Conservation (phyloP, 2,797 vertebrate genomes). For the Merluccius polli region DNA sequence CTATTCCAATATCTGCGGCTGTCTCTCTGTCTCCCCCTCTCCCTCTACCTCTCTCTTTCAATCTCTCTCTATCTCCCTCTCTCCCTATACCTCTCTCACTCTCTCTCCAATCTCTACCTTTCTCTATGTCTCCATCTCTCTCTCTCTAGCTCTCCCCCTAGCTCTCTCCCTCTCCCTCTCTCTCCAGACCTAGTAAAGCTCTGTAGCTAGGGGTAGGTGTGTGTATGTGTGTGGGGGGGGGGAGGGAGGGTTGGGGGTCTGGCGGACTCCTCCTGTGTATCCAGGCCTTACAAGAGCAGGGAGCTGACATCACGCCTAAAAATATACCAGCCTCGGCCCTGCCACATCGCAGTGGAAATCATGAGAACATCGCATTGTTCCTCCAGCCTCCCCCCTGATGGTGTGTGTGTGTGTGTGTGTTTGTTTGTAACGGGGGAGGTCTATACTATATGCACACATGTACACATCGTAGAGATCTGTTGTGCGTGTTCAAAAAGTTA, state of each 20-base stretch:
- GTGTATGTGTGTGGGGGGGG: no score
- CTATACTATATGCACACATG: not conserved
- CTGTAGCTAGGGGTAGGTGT: slow-evolving; percentile 33
- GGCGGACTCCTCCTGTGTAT: slow-evolving; percentile 65
- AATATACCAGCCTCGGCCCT: slow-evolving; percentile 69
- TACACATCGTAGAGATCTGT: not conserved
- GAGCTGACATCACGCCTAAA: slow-evolving; percentile 77
- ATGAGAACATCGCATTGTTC: slow-evolving; percentile 71
- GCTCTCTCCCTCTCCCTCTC: slow-evolving; percentile 14
- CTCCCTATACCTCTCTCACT: slow-evolving; percentile 6
- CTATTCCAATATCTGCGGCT: not conserved
- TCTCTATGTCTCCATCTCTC: slow-evolving; percentile 8
- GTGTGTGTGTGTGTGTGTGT: slow-evolving; percentile 24
- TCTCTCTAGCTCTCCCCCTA: slow-evolving; percentile 22
- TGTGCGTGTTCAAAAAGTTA: not conserved
- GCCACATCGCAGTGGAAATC: slow-evolving; percentile 71
- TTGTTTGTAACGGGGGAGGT: not conserved
- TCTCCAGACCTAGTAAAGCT: slow-evolving; percentile 43
- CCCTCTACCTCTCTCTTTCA: slow-evolving; percentile 1
- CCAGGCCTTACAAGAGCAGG: slow-evolving; percentile 72
- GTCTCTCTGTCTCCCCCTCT: slow-evolving; percentile 2
- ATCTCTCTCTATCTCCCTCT: slow-evolving; percentile 2
- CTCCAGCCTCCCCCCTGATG: slow-evolving; percentile 47
- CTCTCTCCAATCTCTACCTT: no score
- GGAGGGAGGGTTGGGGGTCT: slow-evolving; percentile 35